phyloP scores from a whole-genome alignment of 2,113 vertebrate genomes.

The Oryzias melastigma region DNA sequence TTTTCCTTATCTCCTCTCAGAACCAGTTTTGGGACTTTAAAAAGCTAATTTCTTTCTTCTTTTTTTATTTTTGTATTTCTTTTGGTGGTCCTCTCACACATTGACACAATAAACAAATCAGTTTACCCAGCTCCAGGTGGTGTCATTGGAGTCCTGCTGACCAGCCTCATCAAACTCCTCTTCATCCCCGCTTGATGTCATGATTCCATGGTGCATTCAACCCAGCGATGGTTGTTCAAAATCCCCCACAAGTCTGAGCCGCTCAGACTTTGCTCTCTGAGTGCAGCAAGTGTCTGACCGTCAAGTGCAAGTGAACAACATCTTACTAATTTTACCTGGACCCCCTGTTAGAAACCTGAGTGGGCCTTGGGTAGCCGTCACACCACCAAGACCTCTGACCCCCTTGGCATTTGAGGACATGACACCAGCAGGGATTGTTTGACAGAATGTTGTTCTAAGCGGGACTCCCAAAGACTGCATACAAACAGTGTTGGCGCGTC shows the following conservation, averaged over 20 bases:
- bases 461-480: not conserved
- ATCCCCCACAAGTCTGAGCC: constrained; percentile 1
- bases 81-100: constrained; percentile 2
- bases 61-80: not conserved
- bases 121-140: constrained; percentile 79
- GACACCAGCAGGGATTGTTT: constrained; percentile 20
- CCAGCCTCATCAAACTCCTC: constrained; percentile 61
- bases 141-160: constrained; percentile 50
- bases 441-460: constrained; percentile 17
- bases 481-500: not conserved
- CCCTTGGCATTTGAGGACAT: constrained; percentile 51
- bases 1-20: not conserved
- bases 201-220: constrained; percentile 54
- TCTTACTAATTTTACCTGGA: constrained; percentile 67
- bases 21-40: constrained; percentile 6
- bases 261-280: constrained; percentile 22
- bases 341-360: constrained; percentile 66
- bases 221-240: not conserved
- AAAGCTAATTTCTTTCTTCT: not conserved
- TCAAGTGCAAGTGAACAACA: constrained; percentile 22
- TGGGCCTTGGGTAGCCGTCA: constrained; percentile 34
- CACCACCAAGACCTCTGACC: constrained; percentile 51
- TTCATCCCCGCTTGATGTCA: constrained; percentile 62
- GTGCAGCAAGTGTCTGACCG: constrained; percentile 48
- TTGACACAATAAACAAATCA: constrained; percentile 24